phyloP scores from a whole-genome alignment of 2,113 vertebrate genomes.

The Illadopsis cleaveri region DNA sequence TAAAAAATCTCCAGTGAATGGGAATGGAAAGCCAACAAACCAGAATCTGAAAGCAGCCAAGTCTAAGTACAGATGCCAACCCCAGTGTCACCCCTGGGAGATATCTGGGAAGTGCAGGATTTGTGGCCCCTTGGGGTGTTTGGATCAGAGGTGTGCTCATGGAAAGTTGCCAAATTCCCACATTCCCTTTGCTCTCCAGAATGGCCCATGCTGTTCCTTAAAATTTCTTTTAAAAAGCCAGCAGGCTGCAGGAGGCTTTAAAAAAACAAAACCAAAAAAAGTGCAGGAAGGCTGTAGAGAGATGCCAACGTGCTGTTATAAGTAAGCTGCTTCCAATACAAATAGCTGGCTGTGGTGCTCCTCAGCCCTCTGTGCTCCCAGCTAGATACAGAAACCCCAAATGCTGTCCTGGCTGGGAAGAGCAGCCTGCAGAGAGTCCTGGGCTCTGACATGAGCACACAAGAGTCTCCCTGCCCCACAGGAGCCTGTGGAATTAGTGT shows the following conservation, averaged over 20 bases:
- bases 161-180: background rate
- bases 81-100: background rate
- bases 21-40: background rate
- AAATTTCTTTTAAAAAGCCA: background rate
- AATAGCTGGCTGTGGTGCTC: background rate
- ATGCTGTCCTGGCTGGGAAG: background rate
- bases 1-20: background rate
- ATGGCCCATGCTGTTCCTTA: background rate
- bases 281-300: background rate
- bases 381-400: background rate
- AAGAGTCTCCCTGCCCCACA: background rate
- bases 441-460: background rate
- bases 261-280: too few species aligned
- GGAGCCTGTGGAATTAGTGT: background rate
- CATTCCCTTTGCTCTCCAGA: background rate
- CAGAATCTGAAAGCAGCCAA: background rate
- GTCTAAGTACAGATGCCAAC: background rate
- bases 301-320: background rate
- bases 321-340: background rate
- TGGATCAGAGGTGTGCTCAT: accelerated
- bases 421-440: background rate
- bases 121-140: accelerated
- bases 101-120: background rate
- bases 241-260: background rate
- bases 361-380: background rate